These are phyloP conservation scores for Dascillus cervinus DNA, from an alignment of 2,888 invertebrate genomes.

Conservation along the genomic window DNA sequence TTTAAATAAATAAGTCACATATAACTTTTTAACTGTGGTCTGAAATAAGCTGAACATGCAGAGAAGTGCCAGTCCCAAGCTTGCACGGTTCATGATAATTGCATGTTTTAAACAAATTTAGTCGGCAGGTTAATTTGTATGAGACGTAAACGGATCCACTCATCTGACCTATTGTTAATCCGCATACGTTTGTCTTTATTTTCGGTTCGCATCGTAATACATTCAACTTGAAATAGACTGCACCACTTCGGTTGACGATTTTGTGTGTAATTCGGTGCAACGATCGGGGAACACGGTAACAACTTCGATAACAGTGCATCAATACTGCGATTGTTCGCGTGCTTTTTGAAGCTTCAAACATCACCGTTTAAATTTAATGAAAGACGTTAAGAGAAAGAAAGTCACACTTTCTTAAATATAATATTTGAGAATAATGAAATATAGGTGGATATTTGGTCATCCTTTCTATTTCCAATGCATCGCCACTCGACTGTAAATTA, in stretches of 20 bases:
- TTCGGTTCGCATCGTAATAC: too few species aligned
- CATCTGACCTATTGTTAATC: slow-evolving; percentile 22
- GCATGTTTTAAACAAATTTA: slow-evolving; percentile 44
- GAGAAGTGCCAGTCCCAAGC: slow-evolving; percentile 35
- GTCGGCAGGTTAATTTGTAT: slow-evolving; percentile 42
- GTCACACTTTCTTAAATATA: too few species aligned
- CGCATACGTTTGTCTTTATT: slow-evolving; percentile 14
- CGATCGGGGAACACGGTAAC: slow-evolving; percentile 24
- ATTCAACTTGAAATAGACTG: too few species aligned
- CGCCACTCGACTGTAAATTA: too few species aligned
- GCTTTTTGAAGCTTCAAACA: too few species aligned
- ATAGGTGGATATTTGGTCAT: too few species aligned
- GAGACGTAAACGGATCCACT: slow-evolving; percentile 36
- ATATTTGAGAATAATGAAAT: too few species aligned
- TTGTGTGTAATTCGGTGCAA: slow-evolving; percentile 23
- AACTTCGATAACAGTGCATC: slow-evolving; percentile 22
- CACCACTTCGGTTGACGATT: too few species aligned
- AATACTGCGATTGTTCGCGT: too few species aligned
- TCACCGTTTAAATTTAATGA: too few species aligned
- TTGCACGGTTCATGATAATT: slow-evolving; percentile 41
- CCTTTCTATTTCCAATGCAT: too few species aligned
- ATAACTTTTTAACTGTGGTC: slow-evolving; percentile 31
- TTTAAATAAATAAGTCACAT: slow-evolving; percentile 35
- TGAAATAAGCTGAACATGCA: slow-evolving; percentile 17
- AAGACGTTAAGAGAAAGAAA: too few species aligned